Percentiles rank a stretch among this genome's conserved stretches.
Evolutionary conservation across 2,888 invertebrate genomes (phyloP).

Genomic region (Branchinecta sandiegonensis): DNA sequence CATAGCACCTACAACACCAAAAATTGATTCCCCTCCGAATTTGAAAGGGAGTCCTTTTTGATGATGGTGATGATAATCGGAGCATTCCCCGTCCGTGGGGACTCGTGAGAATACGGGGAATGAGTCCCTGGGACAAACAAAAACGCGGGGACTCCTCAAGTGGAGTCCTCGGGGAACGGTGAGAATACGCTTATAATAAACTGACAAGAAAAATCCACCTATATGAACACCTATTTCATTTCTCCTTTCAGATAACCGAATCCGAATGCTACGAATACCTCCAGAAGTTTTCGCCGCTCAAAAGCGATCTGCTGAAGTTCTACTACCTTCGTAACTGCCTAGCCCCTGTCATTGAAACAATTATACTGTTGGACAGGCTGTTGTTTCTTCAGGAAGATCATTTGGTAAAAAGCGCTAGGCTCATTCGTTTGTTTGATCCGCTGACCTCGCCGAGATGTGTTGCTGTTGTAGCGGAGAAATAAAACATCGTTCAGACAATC

Average conservation of each 20-base stretch:
- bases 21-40: too few relatives aligned
- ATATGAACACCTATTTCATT: too few relatives aligned
- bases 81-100: too few relatives aligned
- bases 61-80: too few relatives aligned
- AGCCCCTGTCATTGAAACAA: conserved; percentile 62
- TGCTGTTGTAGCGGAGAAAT: conserved; percentile 3
- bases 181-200: too few relatives aligned
- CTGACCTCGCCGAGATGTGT: not conserved
- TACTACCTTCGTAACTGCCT: conserved; percentile 59
- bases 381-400: conserved; percentile 51
- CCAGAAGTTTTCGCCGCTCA: not conserved
- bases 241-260: not conserved
- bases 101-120: too few relatives aligned
- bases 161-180: too few relatives aligned
- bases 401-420: not conserved
- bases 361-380: conserved; percentile 66
- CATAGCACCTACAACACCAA: too few relatives aligned
- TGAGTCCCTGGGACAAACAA: too few relatives aligned
- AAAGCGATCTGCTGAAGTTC: conserved; percentile 37
- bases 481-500: not conserved
- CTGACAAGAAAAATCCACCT: too few relatives aligned
- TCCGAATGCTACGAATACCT: not conserved
- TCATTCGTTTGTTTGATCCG: not conserved
- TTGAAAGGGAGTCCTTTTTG: too few relatives aligned
- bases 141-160: too few relatives aligned